Base-by-base conservation (phyloP, 2,113 vertebrate genomes). In the Scomber scombrus region DNA sequence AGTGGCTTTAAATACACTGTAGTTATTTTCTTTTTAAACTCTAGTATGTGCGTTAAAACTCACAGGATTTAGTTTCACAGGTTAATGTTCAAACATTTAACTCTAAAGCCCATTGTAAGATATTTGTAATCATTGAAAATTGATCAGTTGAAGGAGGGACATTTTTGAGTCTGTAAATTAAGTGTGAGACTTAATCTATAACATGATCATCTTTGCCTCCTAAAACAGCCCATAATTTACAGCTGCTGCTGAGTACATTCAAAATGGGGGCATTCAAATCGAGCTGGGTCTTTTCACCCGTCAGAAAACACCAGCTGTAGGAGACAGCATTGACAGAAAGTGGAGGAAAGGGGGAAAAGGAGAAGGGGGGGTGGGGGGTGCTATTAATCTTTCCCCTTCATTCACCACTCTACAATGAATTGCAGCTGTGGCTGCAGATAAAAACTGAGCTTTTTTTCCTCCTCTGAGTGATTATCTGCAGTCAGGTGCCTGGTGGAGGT, bases 401-500 rank as follows among this genome's bases (percentile, higher is more conserved):
- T 93, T 90, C 89, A 88, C 26, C 34, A 46, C 60, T 87, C 69
- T 82, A 90, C 91, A 94, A 93, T 94, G 91, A 93, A 93, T 91
- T 93, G 93, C 94, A 95, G 94, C 95, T 95, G 94, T 91, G 90
- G 86, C 89, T 87, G 88, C 78, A 90, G 93, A 94, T 95, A 93
- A 94, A 93, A 93, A 91, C 58, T 45, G 68, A 65, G 89, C 78
- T 58, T 85, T 85, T 73, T 90, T 43, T 60, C 65, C 82, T 63
- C 63, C 26, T 45, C 56, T 40, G 21, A 71, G 87, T 90, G 88
- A 95, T 94, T 94, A 94, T 94, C 92, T 92, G 72, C 84, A 90
- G 89, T 93, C 81, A 91, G 86, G 82, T 84, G 81, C 75, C 60
- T 40, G 75, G 75, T 85, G 78, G 85, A 92, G 92, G 89, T 91